These are phyloP conservation scores for Galerucella pusilla DNA, from an alignment of 2,888 invertebrate genomes.

Conservation along the genomic window DNA sequence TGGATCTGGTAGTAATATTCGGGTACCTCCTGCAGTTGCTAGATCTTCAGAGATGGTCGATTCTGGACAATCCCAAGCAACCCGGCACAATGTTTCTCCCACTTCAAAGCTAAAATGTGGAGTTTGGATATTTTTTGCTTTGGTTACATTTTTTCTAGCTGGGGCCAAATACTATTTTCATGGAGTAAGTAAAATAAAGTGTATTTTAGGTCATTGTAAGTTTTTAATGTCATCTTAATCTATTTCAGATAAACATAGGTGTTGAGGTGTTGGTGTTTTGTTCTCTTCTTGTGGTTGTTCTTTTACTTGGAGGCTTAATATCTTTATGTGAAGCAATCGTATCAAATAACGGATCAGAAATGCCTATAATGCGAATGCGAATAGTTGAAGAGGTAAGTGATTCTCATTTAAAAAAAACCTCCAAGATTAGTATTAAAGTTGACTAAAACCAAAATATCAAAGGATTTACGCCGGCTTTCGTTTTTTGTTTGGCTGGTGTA, in stretches of 20 bases:
- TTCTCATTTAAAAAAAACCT: background rate
- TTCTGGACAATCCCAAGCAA: conserved; percentile 42
- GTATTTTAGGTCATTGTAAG: background rate
- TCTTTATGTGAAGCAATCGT: conserved; percentile 67
- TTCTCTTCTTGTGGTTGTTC: conserved; percentile 72
- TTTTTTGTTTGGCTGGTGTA: too few species aligned
- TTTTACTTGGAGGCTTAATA: conserved; percentile 73
- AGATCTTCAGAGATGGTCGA: conserved; percentile 48
- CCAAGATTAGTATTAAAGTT: too few species aligned
- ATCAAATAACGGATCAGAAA: conserved; percentile 55
- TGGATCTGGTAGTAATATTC: conserved; percentile 50
- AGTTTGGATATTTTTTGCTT: conserved; percentile 77
- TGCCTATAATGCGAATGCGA: conserved; percentile 39
- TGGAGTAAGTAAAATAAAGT: conserved; percentile 54
- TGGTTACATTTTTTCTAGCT: conserved; percentile 76
- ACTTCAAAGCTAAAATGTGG: conserved; percentile 75
- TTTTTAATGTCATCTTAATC: conserved; percentile 13
- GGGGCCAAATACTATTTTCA: conserved; percentile 78
- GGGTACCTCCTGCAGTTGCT: conserved; percentile 40
- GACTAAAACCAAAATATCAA: too few species aligned
- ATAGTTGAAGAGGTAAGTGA: conserved; percentile 41
- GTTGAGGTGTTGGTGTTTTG: conserved; percentile 63
- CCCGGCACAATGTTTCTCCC: conserved; percentile 55
- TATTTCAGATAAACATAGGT: conserved; percentile 55
- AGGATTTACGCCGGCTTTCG: too few species aligned